These are phyloP conservation scores for Sparidentex hasta DNA, from an alignment of 2,797 vertebrate genomes.

Conservation along the genomic window DNA sequence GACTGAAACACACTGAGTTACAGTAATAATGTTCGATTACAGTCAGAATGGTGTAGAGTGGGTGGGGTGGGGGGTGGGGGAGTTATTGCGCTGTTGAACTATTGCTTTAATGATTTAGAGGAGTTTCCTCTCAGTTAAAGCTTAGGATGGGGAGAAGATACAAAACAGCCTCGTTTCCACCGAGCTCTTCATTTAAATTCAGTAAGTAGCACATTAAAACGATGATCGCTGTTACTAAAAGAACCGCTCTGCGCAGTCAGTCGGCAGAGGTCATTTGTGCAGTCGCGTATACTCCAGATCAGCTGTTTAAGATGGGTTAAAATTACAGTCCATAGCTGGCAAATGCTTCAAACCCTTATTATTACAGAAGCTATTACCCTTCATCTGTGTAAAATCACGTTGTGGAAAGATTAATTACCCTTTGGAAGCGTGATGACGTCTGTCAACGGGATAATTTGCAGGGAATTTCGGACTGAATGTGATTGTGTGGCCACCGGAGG, in stretches of 20 bases:
- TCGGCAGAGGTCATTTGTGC: constrained; percentile 11
- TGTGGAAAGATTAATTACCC: constrained; percentile 69
- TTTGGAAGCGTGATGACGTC: constrained; percentile 69
- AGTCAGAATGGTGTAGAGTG: not conserved
- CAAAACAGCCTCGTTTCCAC: constrained; percentile 9
- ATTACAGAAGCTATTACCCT: constrained; percentile 53
- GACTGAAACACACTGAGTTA: not conserved
- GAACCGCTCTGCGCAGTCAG: too few species aligned
- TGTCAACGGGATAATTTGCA: constrained; percentile 70
- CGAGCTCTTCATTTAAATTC: not conserved
- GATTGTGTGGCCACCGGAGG: constrained; percentile 61
- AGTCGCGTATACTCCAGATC: constrained; percentile 20
- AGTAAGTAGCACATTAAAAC: too few species aligned
- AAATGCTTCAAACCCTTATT: constrained; percentile 54
- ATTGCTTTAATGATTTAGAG: constrained; percentile 15
- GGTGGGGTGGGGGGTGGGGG: too few species aligned
- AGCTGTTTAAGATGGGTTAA: constrained; percentile 46
- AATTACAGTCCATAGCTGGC: constrained; percentile 44
- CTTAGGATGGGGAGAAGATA: not conserved
- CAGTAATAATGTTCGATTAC: not conserved
- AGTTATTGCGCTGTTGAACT: not conserved
- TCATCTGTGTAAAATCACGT: constrained; percentile 60
- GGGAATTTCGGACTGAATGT: constrained; percentile 62
- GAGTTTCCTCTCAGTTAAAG: constrained; percentile 26
- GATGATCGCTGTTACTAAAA: too few species aligned